Evolutionary conservation across 2,113 vertebrate genomes (phyloP).

Genomic region (Trematocara unimaculatum): DNA sequence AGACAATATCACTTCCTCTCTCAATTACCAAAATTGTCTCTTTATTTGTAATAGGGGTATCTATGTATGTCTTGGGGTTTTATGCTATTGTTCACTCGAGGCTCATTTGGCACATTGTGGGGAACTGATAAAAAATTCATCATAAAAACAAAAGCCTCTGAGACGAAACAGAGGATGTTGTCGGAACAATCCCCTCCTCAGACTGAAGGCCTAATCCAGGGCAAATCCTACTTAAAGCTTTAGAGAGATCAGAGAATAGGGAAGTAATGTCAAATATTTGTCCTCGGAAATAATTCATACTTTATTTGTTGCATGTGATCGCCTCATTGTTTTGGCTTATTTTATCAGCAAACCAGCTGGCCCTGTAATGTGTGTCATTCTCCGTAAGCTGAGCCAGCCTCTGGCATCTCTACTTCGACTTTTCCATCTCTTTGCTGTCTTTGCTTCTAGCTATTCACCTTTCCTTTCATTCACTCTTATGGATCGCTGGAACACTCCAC

Average conservation of each 20-base stretch:
- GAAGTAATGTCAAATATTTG: conserved; percentile 68
- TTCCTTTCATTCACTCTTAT: conserved; percentile 51
- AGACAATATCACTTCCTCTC: conserved; percentile 61
- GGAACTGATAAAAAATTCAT: conserved; percentile 67
- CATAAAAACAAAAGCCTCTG: conserved; percentile 67
- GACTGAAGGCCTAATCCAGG: conserved; percentile 61
- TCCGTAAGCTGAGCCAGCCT: conserved; percentile 43
- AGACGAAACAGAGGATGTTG: conserved; percentile 58
- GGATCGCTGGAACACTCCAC: conserved; percentile 40
- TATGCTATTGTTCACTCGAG: conserved; percentile 68
- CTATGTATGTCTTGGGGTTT: conserved; percentile 52
- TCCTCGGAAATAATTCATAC: conserved; percentile 57
- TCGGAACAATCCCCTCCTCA: conserved; percentile 55
- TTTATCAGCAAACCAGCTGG: conserved; percentile 52
- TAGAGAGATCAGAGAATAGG: conserved; percentile 52
- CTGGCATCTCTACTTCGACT: conserved; percentile 12
- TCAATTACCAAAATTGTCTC: conserved; percentile 66
- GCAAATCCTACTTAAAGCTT: conserved; percentile 65
- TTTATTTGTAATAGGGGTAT: conserved; percentile 65
- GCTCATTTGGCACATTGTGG: conserved; percentile 64
- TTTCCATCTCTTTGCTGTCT: neutral
- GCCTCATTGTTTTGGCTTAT: conserved; percentile 52
- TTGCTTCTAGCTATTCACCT: conserved; percentile 49
- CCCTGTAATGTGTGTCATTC: conserved; percentile 43
- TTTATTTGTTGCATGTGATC: conserved; percentile 62